A percentile compares a stretch with the other conserved stretches of the same genome.
These are phyloP conservation scores for Drosophila melanosoma DNA, from an alignment of 2,888 invertebrate genomes.

Conservation along the genomic window DNA sequence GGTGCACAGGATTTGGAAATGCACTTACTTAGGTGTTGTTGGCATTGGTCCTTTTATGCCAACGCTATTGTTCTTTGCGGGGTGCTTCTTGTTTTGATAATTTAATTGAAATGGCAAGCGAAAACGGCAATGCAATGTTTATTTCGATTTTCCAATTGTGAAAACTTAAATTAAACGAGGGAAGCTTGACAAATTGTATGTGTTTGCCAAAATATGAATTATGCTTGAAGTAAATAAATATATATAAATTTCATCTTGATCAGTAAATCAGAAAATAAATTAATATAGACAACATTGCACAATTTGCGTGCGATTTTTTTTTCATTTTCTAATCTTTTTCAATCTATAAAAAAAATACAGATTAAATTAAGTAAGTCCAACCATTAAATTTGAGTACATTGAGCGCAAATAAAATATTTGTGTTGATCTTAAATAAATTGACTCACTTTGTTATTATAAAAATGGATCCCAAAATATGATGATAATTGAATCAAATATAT, in stretches of 20 bases:
- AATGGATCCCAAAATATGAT: not conserved
- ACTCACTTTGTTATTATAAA: not conserved
- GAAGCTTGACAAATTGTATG: not conserved
- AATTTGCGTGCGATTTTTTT: not conserved
- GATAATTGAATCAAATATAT: not conserved
- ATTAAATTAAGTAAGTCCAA: not conserved
- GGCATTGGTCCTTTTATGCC: constrained; percentile 29
- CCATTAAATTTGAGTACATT: not conserved
- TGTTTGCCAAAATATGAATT: not conserved
- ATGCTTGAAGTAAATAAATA: not conserved
- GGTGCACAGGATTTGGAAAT: constrained; percentile 42
- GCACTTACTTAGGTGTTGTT: constrained; percentile 73
- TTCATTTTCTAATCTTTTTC: not conserved
- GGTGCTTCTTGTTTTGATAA: constrained; percentile 69
- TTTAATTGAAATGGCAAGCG: constrained; percentile 73
- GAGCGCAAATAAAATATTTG: not conserved
- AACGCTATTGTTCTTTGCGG: constrained; percentile 68
- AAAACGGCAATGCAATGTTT: constrained; percentile 67
- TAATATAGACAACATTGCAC: not conserved
- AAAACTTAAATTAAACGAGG: constrained; percentile 18
- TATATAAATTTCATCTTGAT: not conserved
- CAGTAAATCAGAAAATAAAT: not conserved
- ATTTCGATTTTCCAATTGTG: constrained; percentile 45
- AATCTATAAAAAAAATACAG: not conserved
- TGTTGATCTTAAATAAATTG: not conserved